phyloP scores from a whole-genome alignment of 2,113 vertebrate species.

The Oryzias celebensis region DNA sequence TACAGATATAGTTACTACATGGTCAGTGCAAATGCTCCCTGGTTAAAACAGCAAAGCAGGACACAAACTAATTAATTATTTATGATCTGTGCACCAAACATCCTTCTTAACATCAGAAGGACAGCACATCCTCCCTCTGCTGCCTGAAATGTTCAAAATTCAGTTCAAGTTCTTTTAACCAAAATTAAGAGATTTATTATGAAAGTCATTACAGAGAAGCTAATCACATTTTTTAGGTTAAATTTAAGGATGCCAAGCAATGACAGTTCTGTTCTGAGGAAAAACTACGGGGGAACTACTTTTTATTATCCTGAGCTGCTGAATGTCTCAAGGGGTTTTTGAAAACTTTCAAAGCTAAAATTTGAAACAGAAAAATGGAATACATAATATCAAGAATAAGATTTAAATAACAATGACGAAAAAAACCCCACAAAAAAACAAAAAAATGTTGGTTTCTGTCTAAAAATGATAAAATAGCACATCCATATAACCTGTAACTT shows the following conservation, averaged over 20 bases:
- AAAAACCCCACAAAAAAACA: not conserved
- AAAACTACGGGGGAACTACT: constrained; percentile 48
- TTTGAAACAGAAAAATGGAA: constrained; percentile 4
- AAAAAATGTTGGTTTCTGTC: no score
- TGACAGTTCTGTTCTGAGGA: constrained; percentile 27
- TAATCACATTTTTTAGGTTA: no score
- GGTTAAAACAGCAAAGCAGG: constrained; percentile 40
- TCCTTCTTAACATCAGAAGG: constrained; percentile 23
- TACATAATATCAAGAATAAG: constrained; percentile 4
- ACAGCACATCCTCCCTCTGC: constrained; percentile 35
- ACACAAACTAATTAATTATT: constrained; percentile 56
- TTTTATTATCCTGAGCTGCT: constrained; percentile 12
- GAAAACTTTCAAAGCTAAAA: constrained; percentile 36
- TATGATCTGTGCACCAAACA: constrained; percentile 35
- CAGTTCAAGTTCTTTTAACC: not conserved
- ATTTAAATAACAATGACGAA: constrained; percentile 8
- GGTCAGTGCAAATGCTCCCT: constrained; percentile 20
- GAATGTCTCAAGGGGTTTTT: constrained; percentile 27
- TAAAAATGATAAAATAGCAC: no score
- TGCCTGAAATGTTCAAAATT: constrained; percentile 18
- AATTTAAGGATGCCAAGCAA: no score
- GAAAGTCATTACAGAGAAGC: no score
- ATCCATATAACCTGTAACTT: no score
- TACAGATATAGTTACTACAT: constrained; percentile 6
- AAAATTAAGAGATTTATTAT: no score